Percentiles rank a stretch among this genome's conserved stretches.
Evolutionary conservation across 2,113 vertebrate genomes (phyloP).

Genomic region (Bubo scandiacus): DNA sequence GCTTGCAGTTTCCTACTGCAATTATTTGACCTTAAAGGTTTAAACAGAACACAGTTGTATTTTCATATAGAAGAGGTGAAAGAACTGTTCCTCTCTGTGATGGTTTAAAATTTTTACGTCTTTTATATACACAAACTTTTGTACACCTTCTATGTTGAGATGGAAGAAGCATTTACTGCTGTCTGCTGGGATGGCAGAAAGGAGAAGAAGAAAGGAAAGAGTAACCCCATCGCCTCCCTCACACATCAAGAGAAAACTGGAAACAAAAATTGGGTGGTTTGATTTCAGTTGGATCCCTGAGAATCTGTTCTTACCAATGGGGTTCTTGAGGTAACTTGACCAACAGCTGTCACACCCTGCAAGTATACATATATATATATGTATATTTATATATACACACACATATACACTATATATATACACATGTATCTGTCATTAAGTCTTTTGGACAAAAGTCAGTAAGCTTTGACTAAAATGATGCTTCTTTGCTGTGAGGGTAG

Average conservation of each 20-base stretch:
- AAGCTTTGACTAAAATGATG: neutral
- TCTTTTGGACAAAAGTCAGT: neutral
- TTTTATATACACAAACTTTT: neutral
- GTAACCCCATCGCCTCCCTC: neutral
- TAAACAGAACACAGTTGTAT: neutral
- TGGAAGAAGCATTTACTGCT: neutral
- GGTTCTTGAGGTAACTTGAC: neutral
- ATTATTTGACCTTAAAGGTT: neutral
- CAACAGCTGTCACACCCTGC: neutral
- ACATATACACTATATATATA: too few species aligned
- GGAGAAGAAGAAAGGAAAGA: neutral
- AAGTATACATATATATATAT: neutral
- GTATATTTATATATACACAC: too few species aligned
- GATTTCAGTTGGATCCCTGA: neutral
- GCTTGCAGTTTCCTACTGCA: neutral
- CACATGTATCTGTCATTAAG: neutral
- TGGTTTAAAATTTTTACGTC: neutral
- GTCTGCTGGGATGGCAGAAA: neutral
- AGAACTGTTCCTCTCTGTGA: neutral
- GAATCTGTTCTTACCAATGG: neutral
- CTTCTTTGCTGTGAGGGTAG: too few species aligned
- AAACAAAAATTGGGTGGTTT: fast-evolving
- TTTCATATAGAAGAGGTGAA: neutral
- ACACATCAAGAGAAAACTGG: neutral
- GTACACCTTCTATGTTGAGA: neutral